phyloP scores from a whole-genome alignment of 1,140 invertebrate species.

The Philopotamus ludificatus region DNA sequence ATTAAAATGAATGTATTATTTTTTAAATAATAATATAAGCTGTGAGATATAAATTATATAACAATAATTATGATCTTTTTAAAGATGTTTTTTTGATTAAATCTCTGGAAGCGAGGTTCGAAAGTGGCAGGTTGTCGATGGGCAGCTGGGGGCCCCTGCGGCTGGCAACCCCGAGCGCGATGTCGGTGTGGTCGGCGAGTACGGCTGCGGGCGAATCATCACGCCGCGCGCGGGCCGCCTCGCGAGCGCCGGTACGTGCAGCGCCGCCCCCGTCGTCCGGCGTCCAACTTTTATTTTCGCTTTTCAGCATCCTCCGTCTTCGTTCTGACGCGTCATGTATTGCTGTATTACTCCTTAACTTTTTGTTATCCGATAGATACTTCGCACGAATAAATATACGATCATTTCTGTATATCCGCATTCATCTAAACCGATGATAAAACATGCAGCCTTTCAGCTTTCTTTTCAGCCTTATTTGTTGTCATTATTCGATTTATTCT shows the following conservation, averaged over 20 bases:
- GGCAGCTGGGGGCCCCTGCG: not conserved
- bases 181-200: conserved; percentile 27
- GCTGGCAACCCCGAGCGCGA: not conserved
- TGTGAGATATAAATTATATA: too few species aligned
- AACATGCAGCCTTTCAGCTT: too few species aligned
- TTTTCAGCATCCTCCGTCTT: too few species aligned
- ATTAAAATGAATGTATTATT: too few species aligned
- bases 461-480: not conserved
- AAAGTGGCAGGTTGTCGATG: too few species aligned
- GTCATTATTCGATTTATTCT: conserved; percentile 8
- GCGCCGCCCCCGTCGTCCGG: conserved; percentile 15
- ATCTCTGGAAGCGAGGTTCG: too few species aligned
- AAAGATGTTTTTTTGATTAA: too few species aligned
- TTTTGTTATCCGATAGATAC: not conserved
- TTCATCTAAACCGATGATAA: too few species aligned
- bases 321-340: conserved; percentile 26
- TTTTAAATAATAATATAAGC: conserved; percentile 3
- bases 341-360: conserved; percentile 14
- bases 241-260: not conserved
- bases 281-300: too few species aligned
- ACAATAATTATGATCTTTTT: too few species aligned
- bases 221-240: not conserved
- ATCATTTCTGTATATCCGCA: not conserved
- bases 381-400: too few species aligned
- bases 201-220: not conserved